These are phyloP conservation scores for Drosophila niveifrons DNA, from an alignment of 2,888 invertebrate species.

Conservation along the genomic window DNA sequence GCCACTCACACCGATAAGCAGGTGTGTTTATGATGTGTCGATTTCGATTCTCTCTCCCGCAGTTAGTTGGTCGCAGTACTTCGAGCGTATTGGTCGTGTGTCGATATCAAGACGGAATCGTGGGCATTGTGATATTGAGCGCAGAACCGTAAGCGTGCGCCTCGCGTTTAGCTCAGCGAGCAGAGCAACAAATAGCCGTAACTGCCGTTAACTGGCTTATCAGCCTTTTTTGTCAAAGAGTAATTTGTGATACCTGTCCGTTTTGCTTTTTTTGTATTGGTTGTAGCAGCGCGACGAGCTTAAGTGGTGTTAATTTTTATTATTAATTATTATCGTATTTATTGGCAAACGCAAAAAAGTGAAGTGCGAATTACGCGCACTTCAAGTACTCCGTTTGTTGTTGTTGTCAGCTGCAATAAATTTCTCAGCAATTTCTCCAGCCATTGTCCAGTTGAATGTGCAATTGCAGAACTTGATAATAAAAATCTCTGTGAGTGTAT, in stretches of 20 bases:
- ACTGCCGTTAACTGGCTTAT: slow-evolving; percentile 65
- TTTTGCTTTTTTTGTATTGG: slow-evolving; percentile 40
- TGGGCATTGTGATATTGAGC: slow-evolving; percentile 23
- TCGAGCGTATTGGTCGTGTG: slow-evolving; percentile 55
- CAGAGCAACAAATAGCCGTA: slow-evolving; percentile 39
- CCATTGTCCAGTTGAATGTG: slow-evolving; percentile 33
- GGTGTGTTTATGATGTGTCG: slow-evolving; percentile 42
- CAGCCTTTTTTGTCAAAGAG: slow-evolving; percentile 70
- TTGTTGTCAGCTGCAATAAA: slow-evolving; percentile 24
- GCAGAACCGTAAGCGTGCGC: slow-evolving; percentile 22
- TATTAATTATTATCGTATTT: slow-evolving; percentile 81
- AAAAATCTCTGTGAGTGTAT: slow-evolving; percentile 1
- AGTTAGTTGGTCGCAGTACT: slow-evolving; percentile 62
- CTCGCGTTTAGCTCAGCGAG: slow-evolving; percentile 18
- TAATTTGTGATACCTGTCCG: slow-evolving; percentile 82
- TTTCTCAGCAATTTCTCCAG: slow-evolving; percentile 6
- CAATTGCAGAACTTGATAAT: slow-evolving; percentile 42
- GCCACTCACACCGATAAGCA: slow-evolving; percentile 50
- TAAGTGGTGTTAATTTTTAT: slow-evolving; percentile 79
- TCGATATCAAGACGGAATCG: slow-evolving; percentile 7
- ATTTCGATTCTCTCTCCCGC: slow-evolving; percentile 19
- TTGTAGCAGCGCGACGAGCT: slow-evolving; percentile 69
- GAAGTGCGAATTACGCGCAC: slow-evolving; percentile 52
- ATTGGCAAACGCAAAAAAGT: slow-evolving; percentile 62
- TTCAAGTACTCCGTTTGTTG: slow-evolving; percentile 56